phyloP scores from a whole-genome alignment of 2,888 invertebrate species.

The Lacanobia wlatinum region DNA sequence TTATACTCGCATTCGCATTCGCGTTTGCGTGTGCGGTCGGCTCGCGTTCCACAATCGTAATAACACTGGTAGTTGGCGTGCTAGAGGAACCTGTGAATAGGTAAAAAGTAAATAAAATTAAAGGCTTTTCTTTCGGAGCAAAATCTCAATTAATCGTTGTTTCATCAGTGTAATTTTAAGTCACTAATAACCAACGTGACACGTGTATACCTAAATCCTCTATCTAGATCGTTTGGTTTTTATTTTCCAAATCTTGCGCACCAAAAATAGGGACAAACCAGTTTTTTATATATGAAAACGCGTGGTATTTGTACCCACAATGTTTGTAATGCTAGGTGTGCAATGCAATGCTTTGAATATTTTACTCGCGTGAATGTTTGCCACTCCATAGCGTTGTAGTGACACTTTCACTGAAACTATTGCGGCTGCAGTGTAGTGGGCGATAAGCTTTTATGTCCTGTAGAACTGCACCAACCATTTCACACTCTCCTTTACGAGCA shows the following conservation, averaged over 20 bases:
- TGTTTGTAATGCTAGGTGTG: constrained; percentile 10
- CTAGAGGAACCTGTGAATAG: constrained; percentile 33
- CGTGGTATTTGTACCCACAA: not conserved
- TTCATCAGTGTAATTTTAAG: not conserved
- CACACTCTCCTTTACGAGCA: constrained; percentile 34
- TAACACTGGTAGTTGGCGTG: constrained; percentile 38
- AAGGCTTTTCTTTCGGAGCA: too few relatives aligned
- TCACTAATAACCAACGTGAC: not conserved
- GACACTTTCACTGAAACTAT: constrained; percentile 42
- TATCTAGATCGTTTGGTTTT: not conserved
- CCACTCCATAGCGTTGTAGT: constrained; percentile 1
- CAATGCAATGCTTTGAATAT: constrained; percentile 37
- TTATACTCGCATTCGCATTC: constrained; percentile 10
- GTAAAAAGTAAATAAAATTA: not conserved
- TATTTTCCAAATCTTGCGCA: not conserved
- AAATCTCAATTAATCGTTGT: not conserved
- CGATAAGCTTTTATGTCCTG: constrained; percentile 47
- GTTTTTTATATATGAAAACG: not conserved
- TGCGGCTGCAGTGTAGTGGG: constrained; percentile 39
- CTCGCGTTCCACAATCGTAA: constrained; percentile 49
- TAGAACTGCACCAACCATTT: constrained; percentile 42
- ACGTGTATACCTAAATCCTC: not conserved
- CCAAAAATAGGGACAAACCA: too few relatives aligned
- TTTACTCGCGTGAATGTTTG: constrained; percentile 34
- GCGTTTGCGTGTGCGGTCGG: not conserved